Base-by-base conservation (phyloP, 2,888 invertebrate genomes). In the Drosophila yooni region DNA sequence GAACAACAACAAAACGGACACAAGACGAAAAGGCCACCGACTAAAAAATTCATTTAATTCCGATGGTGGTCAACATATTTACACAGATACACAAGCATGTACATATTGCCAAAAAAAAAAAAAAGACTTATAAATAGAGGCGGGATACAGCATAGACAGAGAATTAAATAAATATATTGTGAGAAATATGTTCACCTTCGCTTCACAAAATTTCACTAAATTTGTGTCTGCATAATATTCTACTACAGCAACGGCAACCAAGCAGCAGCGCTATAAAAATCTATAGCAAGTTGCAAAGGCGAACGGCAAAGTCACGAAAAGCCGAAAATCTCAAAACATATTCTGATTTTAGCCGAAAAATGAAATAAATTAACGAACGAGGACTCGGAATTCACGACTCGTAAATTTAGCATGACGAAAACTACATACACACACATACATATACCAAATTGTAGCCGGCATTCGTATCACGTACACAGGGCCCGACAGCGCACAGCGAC, bases 51-150 rank as follows among this genome's bases (percentile, higher is more conserved):
- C 15, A 21, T 40, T 43, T 43, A 31, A 59, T 59, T 59, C 27
- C 59, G 29, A 50, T 34, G 36, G 36, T 54, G 25, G 38, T 27
- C 25, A 54, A 36, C 54, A 36, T 46, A 46, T 46, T 25, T 25
- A 34, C 33, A 34, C 21, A 54, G 15, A 54, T 3, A 54, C 18
- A 27, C 38, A 38, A 8, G 38, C n/a, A 34, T 29, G n/a, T 31
- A 27, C 31, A 58, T 29, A 53, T 38, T 38, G 46, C 18, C 5
- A 29, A 40, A 31, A 43, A 31, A 43, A 21, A 29, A 43, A n/a
- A n/a, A 43, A 21, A 43, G 21, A 31, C 40, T 57, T 74, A 74
- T 64, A 69, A 74, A 74, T 74, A 74, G 74, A 36, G 33, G 33
- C 38, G 46, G 29, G 25, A 56, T 31, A 70, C 54, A 51, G 34